Base-by-base conservation (phyloP, 1,140 invertebrate genomes). In the Steinernema khuongi region DNA sequence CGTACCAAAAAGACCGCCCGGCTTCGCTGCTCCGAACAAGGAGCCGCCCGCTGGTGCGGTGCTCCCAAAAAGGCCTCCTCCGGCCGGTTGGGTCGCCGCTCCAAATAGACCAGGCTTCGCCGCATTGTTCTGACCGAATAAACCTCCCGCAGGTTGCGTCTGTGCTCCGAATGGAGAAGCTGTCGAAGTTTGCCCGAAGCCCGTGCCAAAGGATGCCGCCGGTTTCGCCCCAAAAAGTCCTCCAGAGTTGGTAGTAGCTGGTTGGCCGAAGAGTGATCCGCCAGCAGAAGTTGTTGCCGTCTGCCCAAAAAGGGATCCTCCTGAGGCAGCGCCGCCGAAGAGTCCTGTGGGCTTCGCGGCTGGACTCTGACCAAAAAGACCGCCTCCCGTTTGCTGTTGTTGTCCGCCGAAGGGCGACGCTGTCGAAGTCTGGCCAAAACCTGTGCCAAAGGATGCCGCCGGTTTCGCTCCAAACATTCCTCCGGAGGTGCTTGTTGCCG, bases 141-240 rank as follows among this genome's bases (percentile, higher is more conserved):
- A 31, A 31, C 73, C 73, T 32, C 68, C 67, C 18, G 44, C 30
- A 19, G 73, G 50, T 66, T 70, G 68, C 2, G 76, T 33, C 26
- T 72, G 66, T 26, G 74, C 70, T 26, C 76, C 75, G 67, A 79
- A 79, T 43, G 68, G 0, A n/a, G 73, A 30, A 11, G 71, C 32
- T 26, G 73, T 30, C 22, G 72, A n/a, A 73, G 69, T 70, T n/a
- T n/a, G n/a, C 77, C 68, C 79, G 26, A 60, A 60, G 50, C 7
- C 7, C 4, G 7, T 60, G 19, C 50, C 73, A 33, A 14, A 18
- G 26, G 75, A n/a, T n/a, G n/a, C 41, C 28, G 74, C 28, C 19
- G 75, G 43, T 30, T 70, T 77, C 4, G 36, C 30, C 17, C 76
- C 77, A 69, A 79, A 76, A 32, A 72, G 60, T 30, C 69, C 67